Evolutionary conservation across 2,888 invertebrate species (phyloP).

Genomic region (Drosophila pseudotalamancana): DNA sequence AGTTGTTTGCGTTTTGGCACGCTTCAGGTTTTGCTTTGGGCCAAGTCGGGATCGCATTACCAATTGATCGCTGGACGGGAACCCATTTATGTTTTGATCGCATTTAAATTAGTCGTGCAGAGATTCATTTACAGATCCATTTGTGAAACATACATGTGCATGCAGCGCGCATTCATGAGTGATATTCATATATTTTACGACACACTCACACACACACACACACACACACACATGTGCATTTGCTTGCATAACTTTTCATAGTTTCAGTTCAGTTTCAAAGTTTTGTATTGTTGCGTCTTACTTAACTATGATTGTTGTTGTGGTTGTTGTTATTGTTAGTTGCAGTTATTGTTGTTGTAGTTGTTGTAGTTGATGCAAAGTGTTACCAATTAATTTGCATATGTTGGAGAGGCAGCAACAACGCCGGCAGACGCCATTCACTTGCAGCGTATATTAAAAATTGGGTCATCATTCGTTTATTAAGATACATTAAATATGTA

Average conservation of each 20-base stretch:
- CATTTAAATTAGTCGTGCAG: constrained; percentile 64
- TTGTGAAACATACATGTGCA: constrained; percentile 32
- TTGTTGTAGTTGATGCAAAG: constrained; percentile 51
- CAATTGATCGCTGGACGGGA: constrained; percentile 32
- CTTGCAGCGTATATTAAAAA: constrained; percentile 53
- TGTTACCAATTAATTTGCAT: constrained; percentile 79
- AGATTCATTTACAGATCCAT: constrained; percentile 62
- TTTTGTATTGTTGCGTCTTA: constrained; percentile 52
- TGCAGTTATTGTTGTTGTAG: constrained; percentile 8
- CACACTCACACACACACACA: constrained; percentile 18
- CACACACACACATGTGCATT: constrained; percentile 30
- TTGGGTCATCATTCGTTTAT: constrained; percentile 61
- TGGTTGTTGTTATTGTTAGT: constrained; percentile 24
- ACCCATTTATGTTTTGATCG: constrained; percentile 27
- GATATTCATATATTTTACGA: constrained; percentile 44
- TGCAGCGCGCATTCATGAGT: constrained; percentile 38
- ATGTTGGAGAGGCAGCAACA: constrained; percentile 50
- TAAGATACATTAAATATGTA: constrained; percentile 7
- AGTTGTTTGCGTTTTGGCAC: constrained; percentile 31
- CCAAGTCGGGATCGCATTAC: constrained; percentile 14
- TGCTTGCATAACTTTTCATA: constrained; percentile 46
- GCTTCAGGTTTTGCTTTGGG: constrained; percentile 18
- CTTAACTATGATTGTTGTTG: constrained; percentile 40
- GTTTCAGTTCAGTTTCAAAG: constrained; percentile 42
- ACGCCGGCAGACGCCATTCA: constrained; percentile 52